These are phyloP conservation scores for Heliconius hewitsoni DNA, from an alignment of 1,140 invertebrate genomes.

Conservation along the genomic window DNA sequence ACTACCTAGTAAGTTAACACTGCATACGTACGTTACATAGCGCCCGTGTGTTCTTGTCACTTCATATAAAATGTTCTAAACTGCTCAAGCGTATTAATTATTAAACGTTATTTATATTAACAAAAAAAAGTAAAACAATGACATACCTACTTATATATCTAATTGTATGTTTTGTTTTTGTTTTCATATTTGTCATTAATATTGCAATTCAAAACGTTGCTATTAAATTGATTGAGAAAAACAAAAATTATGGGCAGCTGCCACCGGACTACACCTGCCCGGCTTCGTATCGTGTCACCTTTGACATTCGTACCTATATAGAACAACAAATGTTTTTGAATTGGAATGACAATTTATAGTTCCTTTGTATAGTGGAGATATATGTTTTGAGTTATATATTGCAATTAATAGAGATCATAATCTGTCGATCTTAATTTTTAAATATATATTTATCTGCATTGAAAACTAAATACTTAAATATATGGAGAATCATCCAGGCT, in stretches of 20 bases:
- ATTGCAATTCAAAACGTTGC: conserved; percentile 32
- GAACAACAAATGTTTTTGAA: background rate
- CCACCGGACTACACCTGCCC: conserved; percentile 33
- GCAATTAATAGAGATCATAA: too few relatives aligned
- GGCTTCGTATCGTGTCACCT: conserved; percentile 34
- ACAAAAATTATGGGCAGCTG: conserved; percentile 38
- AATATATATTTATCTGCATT: too few relatives aligned
- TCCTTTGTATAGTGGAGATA: background rate
- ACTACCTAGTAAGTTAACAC: conserved; percentile 17
- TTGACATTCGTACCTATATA: conserved; percentile 32
- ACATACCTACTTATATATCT: background rate
- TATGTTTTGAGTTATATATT: too few relatives aligned
- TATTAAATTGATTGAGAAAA: conserved; percentile 35
- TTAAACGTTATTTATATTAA: background rate
- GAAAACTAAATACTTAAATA: too few relatives aligned
- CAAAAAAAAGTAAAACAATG: background rate
- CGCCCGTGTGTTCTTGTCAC: conserved; percentile 1
- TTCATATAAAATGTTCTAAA: background rate
- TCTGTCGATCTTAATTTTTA: too few relatives aligned
- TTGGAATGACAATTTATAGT: background rate
- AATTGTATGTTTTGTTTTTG: background rate
- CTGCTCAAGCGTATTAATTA: background rate
- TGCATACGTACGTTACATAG: background rate
- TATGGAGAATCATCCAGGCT: too few relatives aligned
- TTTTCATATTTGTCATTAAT: conserved; percentile 4